Evolutionary conservation across 2,888 invertebrate genomes (phyloP).

Genomic region (Deilephila elpenor): DNA sequence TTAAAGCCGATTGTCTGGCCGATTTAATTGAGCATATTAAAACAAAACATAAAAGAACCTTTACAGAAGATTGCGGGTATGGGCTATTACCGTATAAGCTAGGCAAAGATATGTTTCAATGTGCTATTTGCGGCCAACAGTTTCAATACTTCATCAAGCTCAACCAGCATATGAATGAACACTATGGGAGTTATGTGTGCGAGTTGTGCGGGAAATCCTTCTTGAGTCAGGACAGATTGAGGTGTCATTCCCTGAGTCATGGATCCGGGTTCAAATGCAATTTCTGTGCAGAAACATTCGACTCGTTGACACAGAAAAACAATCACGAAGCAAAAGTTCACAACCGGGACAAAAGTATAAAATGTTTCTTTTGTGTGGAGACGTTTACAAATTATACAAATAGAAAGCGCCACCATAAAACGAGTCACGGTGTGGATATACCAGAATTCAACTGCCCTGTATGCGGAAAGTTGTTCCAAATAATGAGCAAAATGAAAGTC

Average conservation of each 20-base stretch:
- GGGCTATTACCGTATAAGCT: constrained; percentile 72
- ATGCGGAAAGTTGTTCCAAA: constrained; percentile 66
- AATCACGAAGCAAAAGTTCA: constrained; percentile 64
- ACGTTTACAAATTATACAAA: constrained; percentile 63
- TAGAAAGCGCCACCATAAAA: constrained; percentile 64
- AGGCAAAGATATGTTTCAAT: constrained; percentile 54
- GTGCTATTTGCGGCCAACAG: constrained; percentile 63
- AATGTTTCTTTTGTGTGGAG: constrained; percentile 67
- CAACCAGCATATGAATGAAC: constrained; percentile 78
- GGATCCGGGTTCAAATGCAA: constrained; percentile 64
- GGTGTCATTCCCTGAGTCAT: constrained; percentile 66
- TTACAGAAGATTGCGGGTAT: constrained; percentile 58
- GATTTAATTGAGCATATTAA: constrained; percentile 61
- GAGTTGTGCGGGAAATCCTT: constrained; percentile 76
- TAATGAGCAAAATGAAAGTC: constrained; percentile 66
- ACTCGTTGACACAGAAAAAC: constrained; percentile 60
- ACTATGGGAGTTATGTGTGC: constrained; percentile 71
- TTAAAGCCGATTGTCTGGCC: constrained; percentile 48
- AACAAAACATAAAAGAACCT: constrained; percentile 51
- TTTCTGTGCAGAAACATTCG: constrained; percentile 61
- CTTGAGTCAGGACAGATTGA: constrained; percentile 64
- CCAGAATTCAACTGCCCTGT: constrained; percentile 64
- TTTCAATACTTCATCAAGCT: constrained; percentile 74
- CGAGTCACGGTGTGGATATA: constrained; percentile 57
- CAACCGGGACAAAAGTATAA: constrained; percentile 57